Base-by-base conservation (phyloP, 2,888 invertebrate genomes). In the Helleia helle region DNA sequence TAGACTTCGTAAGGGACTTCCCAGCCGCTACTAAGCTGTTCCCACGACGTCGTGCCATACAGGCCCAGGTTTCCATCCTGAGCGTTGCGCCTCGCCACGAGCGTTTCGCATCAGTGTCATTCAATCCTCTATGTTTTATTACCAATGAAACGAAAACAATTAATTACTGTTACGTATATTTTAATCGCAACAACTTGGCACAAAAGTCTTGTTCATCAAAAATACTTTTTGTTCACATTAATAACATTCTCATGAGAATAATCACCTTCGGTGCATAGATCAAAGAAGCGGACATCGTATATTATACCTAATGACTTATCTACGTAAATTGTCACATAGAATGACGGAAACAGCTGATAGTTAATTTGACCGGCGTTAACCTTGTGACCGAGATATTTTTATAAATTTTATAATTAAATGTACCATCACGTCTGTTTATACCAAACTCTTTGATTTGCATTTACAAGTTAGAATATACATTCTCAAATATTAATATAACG, bases 261-360 rank as follows among this genome's bases (percentile, higher is more conserved):
- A 48, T 40, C 39, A 31, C 38, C 29, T 40, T 44, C 30, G 47
- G 44, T 47, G 39, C 40, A 38, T 41, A 46, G 47, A 52, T 65
- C 64, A 65, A 65, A 65, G 65, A 43, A 39, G 51, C 62, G 65
- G 65, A 65, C 51, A 57, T 55, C 45, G 51, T 62, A 59, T 50
- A 51, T 64, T 51, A 57, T 48, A 46, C 37, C 45, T 51, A 50
- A 51, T 51, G 51, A 49, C 47, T 45, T 46, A 42, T 46, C 43
- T 30, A 22, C 41, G 39, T 37, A 29, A 15, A 52, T 30, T 46
- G 45, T 43, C 46, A 42, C 42, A 45, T 18, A 40, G 43, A 43
- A 44, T 47, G 51, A 47, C 58, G 57, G 57, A 60, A 58, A 52
- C 58, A 50, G 49, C 51, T 50, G 52, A 56, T 56, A 49, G 50